Base-by-base conservation (phyloP, 2,888 invertebrate genomes). In the Helicoverpa assulta region DNA sequence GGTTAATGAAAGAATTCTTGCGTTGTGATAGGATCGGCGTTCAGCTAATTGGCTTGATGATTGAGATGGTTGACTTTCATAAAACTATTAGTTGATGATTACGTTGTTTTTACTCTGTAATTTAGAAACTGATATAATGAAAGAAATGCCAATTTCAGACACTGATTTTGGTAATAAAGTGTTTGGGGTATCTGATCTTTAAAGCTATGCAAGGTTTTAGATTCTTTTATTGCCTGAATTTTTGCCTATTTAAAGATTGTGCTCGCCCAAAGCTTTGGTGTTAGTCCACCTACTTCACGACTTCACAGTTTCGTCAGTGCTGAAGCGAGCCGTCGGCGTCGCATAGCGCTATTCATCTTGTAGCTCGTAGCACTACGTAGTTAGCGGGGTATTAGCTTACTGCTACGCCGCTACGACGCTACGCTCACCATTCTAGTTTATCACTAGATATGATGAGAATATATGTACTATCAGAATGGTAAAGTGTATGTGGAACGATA, bases 291-390 rank as follows among this genome's bases (percentile, higher is more conserved):
- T 10, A 55, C 62, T 58, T 65, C 29, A 56, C 47, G 33, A 52
- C 56, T 66, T 69, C 47, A 64, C 59, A 69, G 61, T 64, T 70
- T 26, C 19, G 14, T 55, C 56, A 55, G 52, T 18, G 52, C 26
- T 56, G 53, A 66, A 51, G 59, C 70, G 57, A 43, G 60, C 21
- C 51, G 51, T 61, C 61, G 40, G 33, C 37, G 56, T 43, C 54
- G 21, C 61, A 58, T 56, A 74, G 58, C 66, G 57, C 54, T 68
- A 62, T 74, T 78, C 59, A 69, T 70, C 10, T 56, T 26, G 55
- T 76, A 70, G 70, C 62, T 69, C 70, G 65, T 62, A 76, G 80
- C 56, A 26, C 65, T 76, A 70, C 71, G 65, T n/a, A 58, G 65
- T 80, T 76, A 62, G 58, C 50, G 52, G 47, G 43, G 61, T 64